Percentiles rank a stretch among this genome's conserved stretches.
Conservation (phyloP, 1,140 invertebrate genomes). For the Xylocopa sonorina region DNA sequence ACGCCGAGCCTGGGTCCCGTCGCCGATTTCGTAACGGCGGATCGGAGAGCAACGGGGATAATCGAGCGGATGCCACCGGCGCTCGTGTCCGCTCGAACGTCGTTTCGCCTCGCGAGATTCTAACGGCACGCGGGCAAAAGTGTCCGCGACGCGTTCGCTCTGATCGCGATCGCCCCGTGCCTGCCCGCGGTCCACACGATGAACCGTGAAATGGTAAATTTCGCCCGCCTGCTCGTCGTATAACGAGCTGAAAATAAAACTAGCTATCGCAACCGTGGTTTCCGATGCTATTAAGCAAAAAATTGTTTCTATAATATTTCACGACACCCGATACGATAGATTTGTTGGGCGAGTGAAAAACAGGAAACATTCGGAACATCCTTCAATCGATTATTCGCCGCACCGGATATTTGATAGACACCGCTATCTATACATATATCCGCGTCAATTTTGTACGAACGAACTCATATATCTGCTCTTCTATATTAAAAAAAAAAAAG, state of each 20-base stretch:
- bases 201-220: background rate
- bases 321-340: too few relatives aligned
- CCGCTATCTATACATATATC: background rate
- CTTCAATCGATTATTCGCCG: background rate
- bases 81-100: background rate
- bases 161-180: background rate
- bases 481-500: too few relatives aligned
- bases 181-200: too few relatives aligned
- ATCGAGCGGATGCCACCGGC: conserved; percentile 19
- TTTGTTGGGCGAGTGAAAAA: too few relatives aligned
- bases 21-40: background rate
- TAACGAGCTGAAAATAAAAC: background rate
- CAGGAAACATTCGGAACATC: background rate
- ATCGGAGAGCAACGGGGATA: background rate
- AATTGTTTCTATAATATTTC: too few relatives aligned
- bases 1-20: background rate
- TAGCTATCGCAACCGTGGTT: too few relatives aligned
- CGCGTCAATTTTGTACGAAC: background rate
- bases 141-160: background rate
- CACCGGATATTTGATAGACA: background rate
- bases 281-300: too few relatives aligned
- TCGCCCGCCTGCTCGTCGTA: background rate
- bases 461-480: background rate
- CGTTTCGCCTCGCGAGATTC: background rate
- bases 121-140: background rate